Percentiles rank a stretch among this genome's conserved stretches.
Conservation (phyloP, 2,888 invertebrate species). For the Oscheius myriophilus region DNA sequence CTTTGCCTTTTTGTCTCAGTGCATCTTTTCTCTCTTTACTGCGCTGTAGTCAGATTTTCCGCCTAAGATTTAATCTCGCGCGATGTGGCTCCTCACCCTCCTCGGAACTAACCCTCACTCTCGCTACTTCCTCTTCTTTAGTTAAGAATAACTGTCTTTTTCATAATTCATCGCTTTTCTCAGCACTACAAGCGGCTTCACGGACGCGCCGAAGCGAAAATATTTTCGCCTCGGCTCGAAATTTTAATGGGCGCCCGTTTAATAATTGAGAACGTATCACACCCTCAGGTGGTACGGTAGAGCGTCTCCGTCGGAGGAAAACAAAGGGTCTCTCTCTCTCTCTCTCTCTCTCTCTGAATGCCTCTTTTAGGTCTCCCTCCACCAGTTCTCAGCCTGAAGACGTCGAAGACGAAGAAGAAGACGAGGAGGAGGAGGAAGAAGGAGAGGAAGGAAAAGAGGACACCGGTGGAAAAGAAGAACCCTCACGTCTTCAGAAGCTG, state of each 20-base stretch:
- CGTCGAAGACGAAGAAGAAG: slow-evolving; percentile 17
- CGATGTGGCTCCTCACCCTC: too few relatives aligned
- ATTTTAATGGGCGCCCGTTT: slow-evolving; percentile 23
- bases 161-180: slow-evolving; percentile 22
- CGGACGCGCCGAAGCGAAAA: slow-evolving; percentile 25
- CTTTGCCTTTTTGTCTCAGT: too few relatives aligned
- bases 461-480: slow-evolving; percentile 15
- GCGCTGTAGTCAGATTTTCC: too few relatives aligned
- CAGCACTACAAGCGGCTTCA: slow-evolving; percentile 18
- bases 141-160: not conserved
- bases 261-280: slow-evolving; percentile 32
- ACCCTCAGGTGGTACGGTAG: not conserved
- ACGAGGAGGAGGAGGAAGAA: slow-evolving; percentile 23
- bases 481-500: slow-evolving; percentile 21
- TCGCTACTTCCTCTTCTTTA: not conserved
- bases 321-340: not conserved
- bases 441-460: slow-evolving; percentile 26
- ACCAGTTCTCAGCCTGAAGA: slow-evolving; percentile 18
- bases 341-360: not conserved
- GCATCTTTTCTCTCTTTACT: too few relatives aligned
- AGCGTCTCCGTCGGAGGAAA: not conserved
- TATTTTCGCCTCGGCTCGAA: slow-evolving; percentile 20
- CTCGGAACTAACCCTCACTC: not conserved
- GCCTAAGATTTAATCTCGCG: too few relatives aligned
- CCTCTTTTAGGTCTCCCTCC: slow-evolving; percentile 22